phyloP scores from a whole-genome alignment of 2,113 vertebrate genomes.

The Callipepla californica region DNA sequence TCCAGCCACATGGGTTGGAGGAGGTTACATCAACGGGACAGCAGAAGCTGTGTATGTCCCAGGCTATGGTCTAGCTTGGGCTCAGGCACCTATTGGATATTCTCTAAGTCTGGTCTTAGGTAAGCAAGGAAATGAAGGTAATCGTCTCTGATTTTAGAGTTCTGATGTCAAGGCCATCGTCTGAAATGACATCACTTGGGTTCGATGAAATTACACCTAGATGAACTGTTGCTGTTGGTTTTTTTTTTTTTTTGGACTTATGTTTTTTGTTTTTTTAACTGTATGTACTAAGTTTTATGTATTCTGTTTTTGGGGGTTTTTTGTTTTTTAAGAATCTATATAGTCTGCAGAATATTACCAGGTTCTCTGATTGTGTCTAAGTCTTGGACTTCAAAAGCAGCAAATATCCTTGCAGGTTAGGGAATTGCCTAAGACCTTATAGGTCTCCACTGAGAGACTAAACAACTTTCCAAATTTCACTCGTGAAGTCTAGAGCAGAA shows the following conservation, averaged over 20 bases:
- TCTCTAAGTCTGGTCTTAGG: slow-evolving; percentile 94
- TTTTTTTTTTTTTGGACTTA: background rate
- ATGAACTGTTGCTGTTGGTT: background rate
- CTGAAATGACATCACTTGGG: background rate
- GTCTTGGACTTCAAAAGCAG: background rate
- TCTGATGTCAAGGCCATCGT: background rate
- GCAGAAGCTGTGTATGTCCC: slow-evolving; percentile 96
- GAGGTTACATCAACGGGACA: slow-evolving; percentile 98
- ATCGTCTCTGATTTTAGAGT: background rate
- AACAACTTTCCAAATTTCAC: background rate
- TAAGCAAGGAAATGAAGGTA: slow-evolving; percentile 73
- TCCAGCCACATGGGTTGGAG: slow-evolving; percentile 98
- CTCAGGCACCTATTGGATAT: slow-evolving; percentile 97
- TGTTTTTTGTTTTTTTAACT: background rate
- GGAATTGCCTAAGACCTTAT: background rate
- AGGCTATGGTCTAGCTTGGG: slow-evolving; percentile 92
- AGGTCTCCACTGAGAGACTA: background rate
- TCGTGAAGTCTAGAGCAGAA: background rate
- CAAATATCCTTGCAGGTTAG: background rate
- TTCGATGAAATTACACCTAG: background rate
- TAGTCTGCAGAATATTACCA: background rate
- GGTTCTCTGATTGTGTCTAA: background rate
- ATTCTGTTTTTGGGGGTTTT: background rate
- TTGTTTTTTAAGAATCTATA: background rate
- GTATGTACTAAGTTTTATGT: background rate